These are phyloP conservation scores for Athalia circularis DNA, from an alignment of 2,888 invertebrate species.

Conservation along the genomic window DNA sequence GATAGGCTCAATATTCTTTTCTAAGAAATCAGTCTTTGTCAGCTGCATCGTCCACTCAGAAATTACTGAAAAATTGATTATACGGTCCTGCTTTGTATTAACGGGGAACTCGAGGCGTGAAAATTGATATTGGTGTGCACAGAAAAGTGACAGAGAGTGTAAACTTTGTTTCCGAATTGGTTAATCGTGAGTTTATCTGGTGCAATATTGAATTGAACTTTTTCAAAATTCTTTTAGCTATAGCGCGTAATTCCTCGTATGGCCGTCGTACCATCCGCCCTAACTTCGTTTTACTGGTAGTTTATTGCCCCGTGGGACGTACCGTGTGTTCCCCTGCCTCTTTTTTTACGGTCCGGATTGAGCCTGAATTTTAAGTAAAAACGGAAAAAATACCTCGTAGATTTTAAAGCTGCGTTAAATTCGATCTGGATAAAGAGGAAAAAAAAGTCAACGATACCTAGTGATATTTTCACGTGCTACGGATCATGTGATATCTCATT, in stretches of 20 bases:
- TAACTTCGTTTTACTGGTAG: constrained; percentile 29
- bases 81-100: too few relatives aligned
- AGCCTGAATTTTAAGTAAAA: constrained; percentile 31
- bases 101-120: too few relatives aligned
- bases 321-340: constrained; percentile 4
- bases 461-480: constrained; percentile 24
- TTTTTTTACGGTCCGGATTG: constrained; percentile 28
- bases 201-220: constrained; percentile 20
- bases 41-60: too few relatives aligned
- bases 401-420: constrained; percentile 1
- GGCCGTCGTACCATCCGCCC: constrained; percentile 19
- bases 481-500: not conserved
- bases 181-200: not conserved
- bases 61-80: too few relatives aligned
- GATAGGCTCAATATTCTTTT: too few relatives aligned
- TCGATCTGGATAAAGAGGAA: not conserved
- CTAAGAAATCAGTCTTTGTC: too few relatives aligned
- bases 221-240: not conserved
- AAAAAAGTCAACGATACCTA: not conserved
- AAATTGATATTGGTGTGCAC: not conserved
- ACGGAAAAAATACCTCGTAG: not conserved
- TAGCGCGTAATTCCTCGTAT: constrained; percentile 1
- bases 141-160: too few relatives aligned
- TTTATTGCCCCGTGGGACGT: constrained; percentile 34
- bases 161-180: not conserved